Evolutionary conservation across 2,113 vertebrate species (phyloP), one percentile per base, ranked within the genome.

Genomic region (Scopus umbretta): DNA sequence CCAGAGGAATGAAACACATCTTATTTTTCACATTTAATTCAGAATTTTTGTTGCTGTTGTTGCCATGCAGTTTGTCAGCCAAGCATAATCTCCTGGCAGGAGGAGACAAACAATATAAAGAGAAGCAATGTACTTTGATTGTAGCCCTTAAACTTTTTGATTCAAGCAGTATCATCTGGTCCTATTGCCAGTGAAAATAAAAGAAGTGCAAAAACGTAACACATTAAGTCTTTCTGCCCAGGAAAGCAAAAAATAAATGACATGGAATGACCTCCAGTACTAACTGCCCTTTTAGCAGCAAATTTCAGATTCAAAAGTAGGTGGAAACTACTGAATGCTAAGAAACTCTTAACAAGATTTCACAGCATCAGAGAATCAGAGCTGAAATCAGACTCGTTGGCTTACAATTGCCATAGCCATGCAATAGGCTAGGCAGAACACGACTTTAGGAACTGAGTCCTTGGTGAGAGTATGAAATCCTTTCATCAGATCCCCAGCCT

Each of bases 131-230:
- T 62, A 63, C 90, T 97, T 96, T 94, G 62, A 72, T 45, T 36
- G n/a, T 87, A 95, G 80, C 52, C 67, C 30, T 97, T 96, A 86
- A 97, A 97, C 88, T 93, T 96, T 94, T 92, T 83, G 68, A 76
- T 90, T 95, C 90, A 78, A 47, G 38, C 42, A 66, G 74, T 66
- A 95, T 96, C 86, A 85, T 82, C 91, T 63, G 74, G 49, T 52
- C 49, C 62, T 42, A 15, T 56, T 89, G 78, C 88, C 91, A 96
- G 82, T 42, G 43, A 96, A 96, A 97, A 90, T 73, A 82, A 86
- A 38, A 49, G 4, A 71, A 79, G 17, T 61, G 58, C 36, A 88
- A 86, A 92, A 94, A 22, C 38, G 8, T 59, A 55, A 74, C 9
- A 71, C 25, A 72, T 4, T 20, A 74, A 85, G 23, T 65, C 52